Conservation (phyloP, 2,888 invertebrate genomes). For the Escarpia spicata region DNA sequence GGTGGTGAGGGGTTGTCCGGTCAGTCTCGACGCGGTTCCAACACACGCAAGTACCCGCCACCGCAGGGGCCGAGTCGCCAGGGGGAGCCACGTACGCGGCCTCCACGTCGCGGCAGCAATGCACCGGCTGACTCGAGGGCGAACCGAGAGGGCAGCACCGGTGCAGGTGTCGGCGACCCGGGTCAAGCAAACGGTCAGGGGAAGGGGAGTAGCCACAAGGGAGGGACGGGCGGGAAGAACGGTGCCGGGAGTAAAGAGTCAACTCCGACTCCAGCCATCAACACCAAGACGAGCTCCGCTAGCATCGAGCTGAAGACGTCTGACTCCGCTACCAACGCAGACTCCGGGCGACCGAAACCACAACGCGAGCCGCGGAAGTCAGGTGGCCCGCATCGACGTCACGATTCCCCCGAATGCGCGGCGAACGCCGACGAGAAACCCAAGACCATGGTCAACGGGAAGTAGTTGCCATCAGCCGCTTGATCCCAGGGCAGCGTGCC, state of each 20-base stretch:
- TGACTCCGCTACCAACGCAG: neutral
- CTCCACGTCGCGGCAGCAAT: neutral
- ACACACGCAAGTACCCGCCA: slow-evolving; percentile 26
- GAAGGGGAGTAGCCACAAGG: neutral
- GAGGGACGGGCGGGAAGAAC: neutral
- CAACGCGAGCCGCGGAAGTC: neutral
- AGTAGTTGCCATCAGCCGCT: neutral
- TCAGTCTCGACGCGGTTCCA: slow-evolving; percentile 21
- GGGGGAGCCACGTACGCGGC: neutral
- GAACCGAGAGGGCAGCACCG: slow-evolving; percentile 8
- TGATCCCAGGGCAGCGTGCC: slow-evolving; percentile 10
- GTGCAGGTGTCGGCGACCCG: neutral
- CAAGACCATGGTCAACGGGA: neutral
- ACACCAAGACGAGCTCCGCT: slow-evolving; percentile 28
- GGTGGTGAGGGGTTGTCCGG: neutral
- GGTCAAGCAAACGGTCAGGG: neutral
- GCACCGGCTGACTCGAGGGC: neutral
- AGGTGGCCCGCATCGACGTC: neutral
- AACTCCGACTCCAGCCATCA: neutral
- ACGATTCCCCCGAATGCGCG: neutral
- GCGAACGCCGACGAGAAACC: neutral
- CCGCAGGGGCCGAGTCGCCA: slow-evolving; percentile 20
- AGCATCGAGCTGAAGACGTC: slow-evolving; percentile 27
- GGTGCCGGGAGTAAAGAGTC: neutral
- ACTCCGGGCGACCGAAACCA: neutral